phyloP scores from a whole-genome alignment of 2,113 vertebrate genomes.

The Rhinogobius similis region DNA sequence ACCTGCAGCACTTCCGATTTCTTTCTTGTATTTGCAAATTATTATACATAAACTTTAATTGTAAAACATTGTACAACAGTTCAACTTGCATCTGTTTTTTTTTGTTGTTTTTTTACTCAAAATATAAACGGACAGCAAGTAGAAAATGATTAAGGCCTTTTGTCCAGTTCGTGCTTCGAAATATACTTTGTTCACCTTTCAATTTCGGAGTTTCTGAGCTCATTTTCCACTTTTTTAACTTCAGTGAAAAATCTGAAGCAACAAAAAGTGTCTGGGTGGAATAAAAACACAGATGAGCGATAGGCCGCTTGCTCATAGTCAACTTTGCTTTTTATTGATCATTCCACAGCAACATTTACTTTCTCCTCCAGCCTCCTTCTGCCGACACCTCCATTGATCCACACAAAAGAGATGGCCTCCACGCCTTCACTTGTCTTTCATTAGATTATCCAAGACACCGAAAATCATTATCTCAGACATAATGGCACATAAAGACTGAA shows the following conservation, averaged over 20 bases:
- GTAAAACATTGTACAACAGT: too few species aligned
- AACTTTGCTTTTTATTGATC: constrained; percentile 69
- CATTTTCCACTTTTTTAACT: neutral
- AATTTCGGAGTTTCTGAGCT: neutral
- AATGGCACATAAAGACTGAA: constrained; percentile 58
- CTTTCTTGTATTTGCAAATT: too few species aligned
- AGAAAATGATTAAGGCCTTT: too few species aligned
- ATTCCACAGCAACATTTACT: constrained; percentile 58
- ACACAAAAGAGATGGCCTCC: constrained; percentile 50
- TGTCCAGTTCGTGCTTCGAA: neutral
- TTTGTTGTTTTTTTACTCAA: too few species aligned
- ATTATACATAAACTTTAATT: too few species aligned
- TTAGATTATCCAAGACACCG: constrained; percentile 59
- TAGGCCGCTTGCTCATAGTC: constrained; percentile 33
- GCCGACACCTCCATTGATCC: constrained; percentile 61
- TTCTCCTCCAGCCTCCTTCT: constrained; percentile 42
- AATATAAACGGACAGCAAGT: too few species aligned
- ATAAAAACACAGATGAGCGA: constrained; percentile 45
- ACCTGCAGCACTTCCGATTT: too few species aligned
- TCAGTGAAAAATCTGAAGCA: neutral
- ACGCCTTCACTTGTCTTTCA: constrained; percentile 60
- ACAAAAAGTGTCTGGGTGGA: neutral
- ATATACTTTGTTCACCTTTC: neutral
- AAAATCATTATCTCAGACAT: constrained; percentile 63
- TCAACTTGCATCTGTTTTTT: too few species aligned